Base-by-base conservation (phyloP, 2,113 vertebrate species). In the Hemicordylus capensis region DNA sequence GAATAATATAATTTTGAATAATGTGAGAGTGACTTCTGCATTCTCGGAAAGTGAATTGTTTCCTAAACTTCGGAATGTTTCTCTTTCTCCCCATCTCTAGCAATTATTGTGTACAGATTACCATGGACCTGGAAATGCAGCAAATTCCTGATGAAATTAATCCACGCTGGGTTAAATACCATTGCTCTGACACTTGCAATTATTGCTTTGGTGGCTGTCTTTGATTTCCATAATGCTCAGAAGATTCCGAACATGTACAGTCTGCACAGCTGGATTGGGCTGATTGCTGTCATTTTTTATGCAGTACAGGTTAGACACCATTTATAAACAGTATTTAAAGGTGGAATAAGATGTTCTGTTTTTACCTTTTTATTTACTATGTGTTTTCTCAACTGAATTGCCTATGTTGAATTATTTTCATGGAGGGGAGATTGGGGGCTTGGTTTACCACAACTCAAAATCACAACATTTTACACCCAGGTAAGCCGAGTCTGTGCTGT, bases 61-160 rank as follows among this genome's bases (percentile, higher is more conserved):
- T 59, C 4, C 69, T 81, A 72, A 39, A 20, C 10, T 56, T 0
- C 64, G 85, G 91, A 69, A 88, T 67, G 42, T 79, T 91, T 44
- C 67, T 2, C 42, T 92, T 11, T 73, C 93, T 81, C 90, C 87
- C 90, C 61, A 34, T 63, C 10, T 80, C n/a, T 61, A 97, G 97
- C 96, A 78, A 95, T 97, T 92, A 96, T 97, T 44, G 95, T 97
- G 11, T 99, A 99, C 95, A 96, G 99, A 86, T 93, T 99, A 70
- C 99, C 99, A 14, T 99, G 98, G 98, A 99, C 98, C 39, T 99
- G 98, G 98, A 96, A 96, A 80, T 97, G 96, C 96, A 99, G 97
- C 96, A 99, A 99, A 91, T 89, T 97, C 76, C 94, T 96, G 85
- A 98, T 99, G 98, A 99, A 99, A 95, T 96, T 94, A 85, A 97